Base-by-base conservation (phyloP, 2,888 invertebrate genomes). In the Trachelus stipa region DNA sequence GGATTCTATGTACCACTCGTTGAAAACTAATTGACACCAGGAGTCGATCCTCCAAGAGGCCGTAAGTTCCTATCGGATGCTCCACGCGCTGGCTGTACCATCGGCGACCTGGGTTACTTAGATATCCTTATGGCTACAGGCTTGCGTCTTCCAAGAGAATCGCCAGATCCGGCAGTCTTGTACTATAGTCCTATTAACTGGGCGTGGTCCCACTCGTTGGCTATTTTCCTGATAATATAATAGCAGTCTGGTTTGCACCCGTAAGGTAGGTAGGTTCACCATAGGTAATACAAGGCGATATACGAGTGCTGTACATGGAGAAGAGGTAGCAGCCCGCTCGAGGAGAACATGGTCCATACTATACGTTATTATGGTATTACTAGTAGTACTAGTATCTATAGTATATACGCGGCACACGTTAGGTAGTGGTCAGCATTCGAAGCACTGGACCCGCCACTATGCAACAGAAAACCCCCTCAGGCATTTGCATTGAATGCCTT, bases 401-500 rank as follows among this genome's bases (percentile, higher is more conserved):
- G 56, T 56, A 9, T 56, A 6, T 15, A 56, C 56, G 56, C 56
- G 56, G 56, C 23, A 56, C 56, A 56, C 56, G 56, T 56, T 56
- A 56, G 56, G 56, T 56, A 56, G 56, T 56, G 56, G 56, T 56
- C 56, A 34, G 71, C 71, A 71, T 34, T 71, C 71, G 71, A 34
- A 31, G 71, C 71, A 71, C 69, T 56, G 75, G 74, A 78, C 77
- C 73, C 71, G 33, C 75, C 73, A 78, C 77, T 78, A 81, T 68
- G 79, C 75, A 73, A 76, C 74, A 68, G 69, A 76, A 75, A 77
- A 79, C 73, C 81, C 82, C 84, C 80, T 78, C 78, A 84, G 84
- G 85, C 87, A 91, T 91, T 91, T 91, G 91, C 91, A 91, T 91
- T 91, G 90, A 91, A 91, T 91, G 87, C 89, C 87, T 87, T 88